Percentiles rank a stretch among this genome's conserved stretches.
phyloP scores from a whole-genome alignment of 2,797 vertebrate species.

The Limosa lapponica region DNA sequence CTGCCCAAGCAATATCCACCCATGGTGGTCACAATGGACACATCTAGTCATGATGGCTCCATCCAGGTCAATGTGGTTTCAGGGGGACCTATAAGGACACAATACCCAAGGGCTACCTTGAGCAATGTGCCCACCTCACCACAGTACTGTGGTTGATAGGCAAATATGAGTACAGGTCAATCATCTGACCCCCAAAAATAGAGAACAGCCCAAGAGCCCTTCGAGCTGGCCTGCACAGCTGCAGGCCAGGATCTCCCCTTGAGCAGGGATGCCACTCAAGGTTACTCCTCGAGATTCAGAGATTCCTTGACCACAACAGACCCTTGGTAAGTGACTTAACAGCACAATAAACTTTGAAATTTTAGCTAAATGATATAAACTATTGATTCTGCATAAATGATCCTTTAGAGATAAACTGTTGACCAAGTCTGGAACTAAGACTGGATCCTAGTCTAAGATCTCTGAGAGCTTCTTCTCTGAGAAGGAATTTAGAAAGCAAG shows the following conservation, averaged over 20 bases:
- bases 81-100: not conserved
- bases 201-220: not conserved
- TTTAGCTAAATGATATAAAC: not conserved
- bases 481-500: not conserved
- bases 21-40: not conserved
- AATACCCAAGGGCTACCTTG: not conserved
- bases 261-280: not conserved
- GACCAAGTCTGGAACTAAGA: not conserved
- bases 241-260: not conserved
- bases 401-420: not conserved
- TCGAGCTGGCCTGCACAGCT: not conserved
- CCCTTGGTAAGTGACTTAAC: not conserved
- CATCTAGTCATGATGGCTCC: not conserved
- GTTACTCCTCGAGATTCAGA: not conserved
- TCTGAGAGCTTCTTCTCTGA: not conserved
- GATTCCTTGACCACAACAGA: not conserved
- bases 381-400: not conserved
- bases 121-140: not conserved
- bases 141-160: not conserved
- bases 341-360: not conserved
- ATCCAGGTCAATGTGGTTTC: not conserved
- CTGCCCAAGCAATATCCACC: not conserved
- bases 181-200: not conserved
- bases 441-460: not conserved
- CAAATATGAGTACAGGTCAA: not conserved